Conservation (phyloP, 1,140 invertebrate species). For the Heterodera carotae region DNA sequence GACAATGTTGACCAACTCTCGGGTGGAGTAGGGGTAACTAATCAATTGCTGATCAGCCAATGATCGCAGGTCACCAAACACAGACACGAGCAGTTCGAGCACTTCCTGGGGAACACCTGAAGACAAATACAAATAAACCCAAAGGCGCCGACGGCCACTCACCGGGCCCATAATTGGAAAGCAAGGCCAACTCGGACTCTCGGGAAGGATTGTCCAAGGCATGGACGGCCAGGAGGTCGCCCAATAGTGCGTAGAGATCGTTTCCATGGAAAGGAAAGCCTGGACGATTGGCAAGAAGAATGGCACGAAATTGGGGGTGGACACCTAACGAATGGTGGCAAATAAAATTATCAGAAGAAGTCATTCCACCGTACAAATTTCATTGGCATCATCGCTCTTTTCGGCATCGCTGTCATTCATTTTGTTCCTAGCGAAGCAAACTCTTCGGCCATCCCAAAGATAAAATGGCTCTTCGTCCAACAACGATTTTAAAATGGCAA, state of each 20-base stretch:
- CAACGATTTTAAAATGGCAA: conserved; percentile 83
- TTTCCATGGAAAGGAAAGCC: conserved; percentile 97
- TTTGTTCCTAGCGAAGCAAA: conserved; percentile 67
- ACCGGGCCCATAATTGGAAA: conserved; percentile 83
- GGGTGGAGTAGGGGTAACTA: conserved; percentile 91
- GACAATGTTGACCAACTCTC: conserved; percentile 81
- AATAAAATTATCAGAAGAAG: not conserved
- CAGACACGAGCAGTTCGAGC: conserved; percentile 77
- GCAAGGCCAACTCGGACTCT: conserved; percentile 81
- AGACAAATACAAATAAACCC: conserved; percentile 1
- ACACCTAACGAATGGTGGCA: conserved; percentile 66
- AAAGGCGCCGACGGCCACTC: not conserved
- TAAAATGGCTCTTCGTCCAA: conserved; percentile 93
- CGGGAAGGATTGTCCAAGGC: conserved; percentile 88
- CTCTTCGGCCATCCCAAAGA: conserved; percentile 85
- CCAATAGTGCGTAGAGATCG: conserved; percentile 85
- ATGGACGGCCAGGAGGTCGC: conserved; percentile 91
- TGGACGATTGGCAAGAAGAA: conserved; percentile 90
- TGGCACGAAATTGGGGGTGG: conserved; percentile 84
- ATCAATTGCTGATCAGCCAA: conserved; percentile 87
- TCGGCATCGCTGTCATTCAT: conserved; percentile 29
- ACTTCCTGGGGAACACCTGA: conserved; percentile 74
- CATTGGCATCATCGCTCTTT: not conserved
- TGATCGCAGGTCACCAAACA: conserved; percentile 81
- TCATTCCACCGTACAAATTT: conserved; percentile 1